These are phyloP conservation scores for Theristus sp. DNA, from an alignment of 2,888 invertebrate species.

Conservation along the genomic window DNA sequence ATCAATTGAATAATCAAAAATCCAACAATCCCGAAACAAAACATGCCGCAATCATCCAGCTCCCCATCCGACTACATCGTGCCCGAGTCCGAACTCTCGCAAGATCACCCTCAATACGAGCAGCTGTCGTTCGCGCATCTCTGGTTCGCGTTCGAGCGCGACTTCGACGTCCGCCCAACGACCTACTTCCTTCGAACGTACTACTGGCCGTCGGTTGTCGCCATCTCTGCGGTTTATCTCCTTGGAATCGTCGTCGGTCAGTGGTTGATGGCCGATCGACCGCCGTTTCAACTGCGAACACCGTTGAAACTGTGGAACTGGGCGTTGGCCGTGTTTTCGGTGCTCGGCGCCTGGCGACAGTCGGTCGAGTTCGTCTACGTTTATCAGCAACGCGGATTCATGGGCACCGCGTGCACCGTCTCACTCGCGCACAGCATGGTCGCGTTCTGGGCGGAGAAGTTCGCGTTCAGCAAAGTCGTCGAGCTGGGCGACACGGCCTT, in stretches of 20 bases:
- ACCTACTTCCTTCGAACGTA: neutral
- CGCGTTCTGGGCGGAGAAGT: constrained; percentile 93
- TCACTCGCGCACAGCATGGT: constrained; percentile 50
- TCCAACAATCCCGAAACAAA: too few relatives aligned
- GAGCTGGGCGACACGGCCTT: constrained; percentile 49
- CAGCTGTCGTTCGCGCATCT: neutral
- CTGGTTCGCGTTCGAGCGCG: neutral
- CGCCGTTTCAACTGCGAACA: constrained; percentile 68
- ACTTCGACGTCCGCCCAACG: neutral
- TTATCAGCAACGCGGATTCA: constrained; percentile 42
- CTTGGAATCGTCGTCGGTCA: constrained; percentile 33
- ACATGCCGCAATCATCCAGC: too few relatives aligned
- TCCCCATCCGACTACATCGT: too few relatives aligned
- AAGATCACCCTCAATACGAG: neutral
- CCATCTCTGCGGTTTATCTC: neutral
- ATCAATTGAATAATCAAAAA: too few relatives aligned
- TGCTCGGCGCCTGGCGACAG: constrained; percentile 2
- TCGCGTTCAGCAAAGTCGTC: constrained; percentile 73
- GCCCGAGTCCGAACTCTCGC: too few relatives aligned
- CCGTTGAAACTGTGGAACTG: constrained; percentile 80
- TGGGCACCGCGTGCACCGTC: constrained; percentile 70
- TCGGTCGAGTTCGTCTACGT: constrained; percentile 45
- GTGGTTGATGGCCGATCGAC: constrained; percentile 73
- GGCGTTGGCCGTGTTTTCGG: constrained; percentile 67
- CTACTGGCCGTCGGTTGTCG: neutral